These are phyloP conservation scores for Bujurquina vittata DNA, from an alignment of 2,113 vertebrate genomes.

Conservation along the genomic window DNA sequence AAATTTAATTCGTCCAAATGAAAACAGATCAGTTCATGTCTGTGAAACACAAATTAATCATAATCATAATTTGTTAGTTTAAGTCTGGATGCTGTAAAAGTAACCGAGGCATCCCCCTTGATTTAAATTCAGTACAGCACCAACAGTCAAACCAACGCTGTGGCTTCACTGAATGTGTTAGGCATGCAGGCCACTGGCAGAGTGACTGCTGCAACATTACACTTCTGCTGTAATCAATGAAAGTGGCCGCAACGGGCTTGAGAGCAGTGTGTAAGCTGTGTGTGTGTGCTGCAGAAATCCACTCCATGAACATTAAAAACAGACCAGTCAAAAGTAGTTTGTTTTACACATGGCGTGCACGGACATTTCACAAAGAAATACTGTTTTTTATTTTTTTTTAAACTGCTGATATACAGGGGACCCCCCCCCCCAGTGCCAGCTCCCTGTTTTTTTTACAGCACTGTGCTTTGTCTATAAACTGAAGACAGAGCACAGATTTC, in stretches of 20 bases:
- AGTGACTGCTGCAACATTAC: not conserved
- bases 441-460: not conserved
- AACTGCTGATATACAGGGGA: not conserved
- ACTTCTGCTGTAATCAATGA: not conserved
- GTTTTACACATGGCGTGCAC: not conserved
- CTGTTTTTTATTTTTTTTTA: fast-evolving
- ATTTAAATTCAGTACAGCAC: conserved; percentile 1
- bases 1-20: fast-evolving
- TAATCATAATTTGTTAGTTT: not conserved
- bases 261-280: not conserved
- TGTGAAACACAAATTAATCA: not conserved
- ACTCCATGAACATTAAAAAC: not conserved
- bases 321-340: not conserved
- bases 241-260: not conserved
- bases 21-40: not conserved
- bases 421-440: too few relatives aligned
- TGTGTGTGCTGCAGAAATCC: not conserved
- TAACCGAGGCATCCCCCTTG: fast-evolving
- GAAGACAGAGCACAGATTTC: not conserved
- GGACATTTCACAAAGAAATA: not conserved
- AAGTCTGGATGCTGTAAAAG: not conserved
- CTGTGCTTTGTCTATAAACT: not conserved
- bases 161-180: not conserved
- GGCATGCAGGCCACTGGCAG: not conserved
- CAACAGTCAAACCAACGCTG: fast-evolving